Evolutionary conservation across 2,113 vertebrate genomes (phyloP).

Genomic region (Pleuronectes platessa): DNA sequence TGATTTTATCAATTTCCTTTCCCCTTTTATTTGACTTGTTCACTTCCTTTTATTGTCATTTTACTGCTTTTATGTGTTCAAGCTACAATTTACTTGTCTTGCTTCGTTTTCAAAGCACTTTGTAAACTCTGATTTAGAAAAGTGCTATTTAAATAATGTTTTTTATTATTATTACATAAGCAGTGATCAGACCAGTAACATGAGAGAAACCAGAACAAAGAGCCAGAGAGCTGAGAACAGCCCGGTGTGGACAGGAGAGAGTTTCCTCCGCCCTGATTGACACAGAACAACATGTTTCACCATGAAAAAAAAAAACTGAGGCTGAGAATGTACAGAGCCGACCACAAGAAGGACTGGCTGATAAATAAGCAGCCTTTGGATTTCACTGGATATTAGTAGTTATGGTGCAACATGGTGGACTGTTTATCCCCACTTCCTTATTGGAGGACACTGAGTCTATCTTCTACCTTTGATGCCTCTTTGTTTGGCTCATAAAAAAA

Average conservation of each 20-base stretch:
- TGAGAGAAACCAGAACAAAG: slow-evolving; percentile 25
- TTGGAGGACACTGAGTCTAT: not conserved
- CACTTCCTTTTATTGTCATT: no score
- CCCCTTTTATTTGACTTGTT: no score
- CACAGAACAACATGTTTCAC: slow-evolving; percentile 28
- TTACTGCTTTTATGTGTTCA: no score
- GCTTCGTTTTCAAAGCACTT: no score
- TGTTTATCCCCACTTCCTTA: not conserved
- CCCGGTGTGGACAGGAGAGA: not conserved
- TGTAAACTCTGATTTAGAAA: no score
- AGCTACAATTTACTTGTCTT: no score
- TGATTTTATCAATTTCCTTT: no score
- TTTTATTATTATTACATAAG: not conserved
- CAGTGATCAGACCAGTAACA: slow-evolving; percentile 4
- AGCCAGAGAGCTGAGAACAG: slow-evolving; percentile 7
- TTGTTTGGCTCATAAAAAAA: not conserved
- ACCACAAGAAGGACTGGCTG: slow-evolving; percentile 11
- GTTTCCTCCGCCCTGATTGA: slow-evolving; percentile 1
- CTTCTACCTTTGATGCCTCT: not conserved
- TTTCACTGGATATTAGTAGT: not conserved
- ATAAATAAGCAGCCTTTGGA: not conserved
- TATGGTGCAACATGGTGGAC: not conserved
- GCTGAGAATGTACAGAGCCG: slow-evolving; percentile 7
- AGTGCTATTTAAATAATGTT: no score
- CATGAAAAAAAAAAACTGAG: not conserved